phyloP scores from a whole-genome alignment of 2,113 vertebrate species.

The Catagonus wagneri region DNA sequence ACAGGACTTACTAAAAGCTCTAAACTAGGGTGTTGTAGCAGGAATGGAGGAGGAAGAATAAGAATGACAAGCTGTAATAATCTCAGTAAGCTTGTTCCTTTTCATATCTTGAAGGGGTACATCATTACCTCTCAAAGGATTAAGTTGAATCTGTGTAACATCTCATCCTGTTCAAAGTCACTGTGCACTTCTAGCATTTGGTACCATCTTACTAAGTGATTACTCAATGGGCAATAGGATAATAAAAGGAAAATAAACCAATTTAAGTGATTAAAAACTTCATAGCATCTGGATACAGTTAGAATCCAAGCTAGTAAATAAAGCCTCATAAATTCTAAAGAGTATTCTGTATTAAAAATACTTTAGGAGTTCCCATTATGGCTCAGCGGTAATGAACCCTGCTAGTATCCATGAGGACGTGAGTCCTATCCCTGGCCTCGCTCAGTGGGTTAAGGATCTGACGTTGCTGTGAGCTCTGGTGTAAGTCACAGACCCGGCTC shows the following conservation, averaged over 20 bases:
- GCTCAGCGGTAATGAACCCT: too few relatives aligned
- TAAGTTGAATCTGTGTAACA: constrained; percentile 33
- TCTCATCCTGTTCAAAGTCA: constrained; percentile 47
- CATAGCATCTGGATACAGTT: constrained; percentile 59
- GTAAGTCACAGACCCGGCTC: too few relatives aligned
- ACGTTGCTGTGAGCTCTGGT: too few relatives aligned
- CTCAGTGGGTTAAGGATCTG: too few relatives aligned
- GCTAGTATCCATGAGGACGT: too few relatives aligned
- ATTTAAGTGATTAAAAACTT: constrained; percentile 68
- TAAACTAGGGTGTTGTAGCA: neutral
- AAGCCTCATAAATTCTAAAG: constrained; percentile 63
- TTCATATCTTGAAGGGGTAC: neutral
- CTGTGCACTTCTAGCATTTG: neutral
- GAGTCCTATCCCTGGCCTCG: too few relatives aligned
- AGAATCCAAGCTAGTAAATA: constrained; percentile 68
- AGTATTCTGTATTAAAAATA: constrained; percentile 59
- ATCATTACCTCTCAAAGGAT: constrained; percentile 42
- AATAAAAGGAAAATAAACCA: constrained; percentile 66
- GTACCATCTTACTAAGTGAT: constrained; percentile 30
- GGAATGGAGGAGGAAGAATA: constrained; percentile 13
- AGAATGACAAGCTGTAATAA: constrained; percentile 36
- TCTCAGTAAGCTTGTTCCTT: constrained; percentile 49
- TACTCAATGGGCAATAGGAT: constrained; percentile 32
- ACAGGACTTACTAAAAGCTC: neutral
- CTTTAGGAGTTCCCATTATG: neutral